Conservation (phyloP, 2,113 vertebrate genomes). For the Boulengeromyrus knoepffleri region DNA sequence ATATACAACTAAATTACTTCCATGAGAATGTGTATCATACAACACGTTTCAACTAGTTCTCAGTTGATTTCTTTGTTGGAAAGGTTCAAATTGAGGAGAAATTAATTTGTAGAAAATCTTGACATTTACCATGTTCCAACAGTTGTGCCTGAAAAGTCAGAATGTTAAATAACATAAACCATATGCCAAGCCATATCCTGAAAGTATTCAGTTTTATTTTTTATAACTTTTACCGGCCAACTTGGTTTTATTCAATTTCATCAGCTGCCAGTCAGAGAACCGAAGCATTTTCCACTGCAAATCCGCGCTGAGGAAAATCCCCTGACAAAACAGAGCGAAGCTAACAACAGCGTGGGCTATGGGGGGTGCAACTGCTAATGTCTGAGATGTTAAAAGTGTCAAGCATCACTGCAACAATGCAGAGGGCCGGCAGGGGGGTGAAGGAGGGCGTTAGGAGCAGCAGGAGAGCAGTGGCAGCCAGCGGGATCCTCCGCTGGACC, state of each 20-base stretch:
- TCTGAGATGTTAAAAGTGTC: constrained; percentile 27
- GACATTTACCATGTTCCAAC: constrained; percentile 60
- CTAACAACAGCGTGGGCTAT: constrained; percentile 48
- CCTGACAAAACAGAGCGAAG: constrained; percentile 38
- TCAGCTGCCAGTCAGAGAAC: constrained; percentile 43
- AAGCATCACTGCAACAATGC: constrained; percentile 18
- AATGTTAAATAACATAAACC: constrained; percentile 56
- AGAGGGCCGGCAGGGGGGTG: constrained; percentile 11
- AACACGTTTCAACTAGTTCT: neutral
- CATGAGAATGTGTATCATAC: neutral
- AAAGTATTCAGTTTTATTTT: constrained; percentile 37
- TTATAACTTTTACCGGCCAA: constrained; percentile 45
- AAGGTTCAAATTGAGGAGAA: constrained; percentile 39
- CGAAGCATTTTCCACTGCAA: constrained; percentile 46
- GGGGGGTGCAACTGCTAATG: constrained; percentile 31
- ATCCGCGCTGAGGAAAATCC: constrained; percentile 39
- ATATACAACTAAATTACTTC: neutral
- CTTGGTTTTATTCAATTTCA: constrained; percentile 49
- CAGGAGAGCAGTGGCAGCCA: constrained; percentile 13
- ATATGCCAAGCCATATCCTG: constrained; percentile 50
- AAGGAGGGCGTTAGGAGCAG: neutral
- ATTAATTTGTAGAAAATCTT: constrained; percentile 44
- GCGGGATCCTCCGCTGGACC: constrained; percentile 15
- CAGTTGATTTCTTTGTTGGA: constrained; percentile 25
- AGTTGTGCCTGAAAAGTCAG: constrained; percentile 40